These are phyloP conservation scores for Catagonus wagneri DNA, from an alignment of 2,113 vertebrate species.

Conservation along the genomic window DNA sequence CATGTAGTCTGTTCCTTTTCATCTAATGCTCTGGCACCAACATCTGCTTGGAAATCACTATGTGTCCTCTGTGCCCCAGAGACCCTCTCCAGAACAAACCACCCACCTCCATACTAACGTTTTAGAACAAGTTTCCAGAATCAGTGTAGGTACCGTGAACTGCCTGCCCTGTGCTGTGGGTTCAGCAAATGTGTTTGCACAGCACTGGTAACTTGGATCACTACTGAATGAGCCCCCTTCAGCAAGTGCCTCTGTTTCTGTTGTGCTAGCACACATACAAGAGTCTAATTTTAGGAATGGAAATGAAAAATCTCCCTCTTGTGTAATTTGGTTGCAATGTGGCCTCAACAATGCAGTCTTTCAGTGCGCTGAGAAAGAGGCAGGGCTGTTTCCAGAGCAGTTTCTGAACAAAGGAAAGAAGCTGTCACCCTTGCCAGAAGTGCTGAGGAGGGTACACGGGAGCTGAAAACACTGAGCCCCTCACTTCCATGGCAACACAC, in stretches of 20 bases:
- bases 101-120: neutral
- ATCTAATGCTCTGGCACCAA: neutral
- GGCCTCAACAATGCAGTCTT: conserved; percentile 41
- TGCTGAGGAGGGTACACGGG: neutral
- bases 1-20: conserved; percentile 36
- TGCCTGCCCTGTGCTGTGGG: neutral
- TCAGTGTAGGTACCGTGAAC: too few species aligned
- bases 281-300: conserved; percentile 70
- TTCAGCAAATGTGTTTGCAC: conserved; percentile 46
- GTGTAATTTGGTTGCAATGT: conserved; percentile 56
- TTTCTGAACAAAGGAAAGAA: conserved; percentile 50
- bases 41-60: neutral
- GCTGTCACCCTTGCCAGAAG: neutral
- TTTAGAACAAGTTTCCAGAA: neutral
- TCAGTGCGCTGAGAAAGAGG: conserved; percentile 8
- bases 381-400: conserved; percentile 20
- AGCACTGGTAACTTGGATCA: conserved; percentile 31
- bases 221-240: conserved; percentile 13
- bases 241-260: conserved; percentile 72
- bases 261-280: conserved; percentile 5
- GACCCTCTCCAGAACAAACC: neutral
- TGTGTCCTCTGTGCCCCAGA: neutral
- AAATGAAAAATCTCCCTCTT: conserved; percentile 68
- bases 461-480: conserved; percentile 23
- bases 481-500: conserved; percentile 60